Conservation (phyloP, 2,113 vertebrate species). For the Emydura subglobosa region DNA sequence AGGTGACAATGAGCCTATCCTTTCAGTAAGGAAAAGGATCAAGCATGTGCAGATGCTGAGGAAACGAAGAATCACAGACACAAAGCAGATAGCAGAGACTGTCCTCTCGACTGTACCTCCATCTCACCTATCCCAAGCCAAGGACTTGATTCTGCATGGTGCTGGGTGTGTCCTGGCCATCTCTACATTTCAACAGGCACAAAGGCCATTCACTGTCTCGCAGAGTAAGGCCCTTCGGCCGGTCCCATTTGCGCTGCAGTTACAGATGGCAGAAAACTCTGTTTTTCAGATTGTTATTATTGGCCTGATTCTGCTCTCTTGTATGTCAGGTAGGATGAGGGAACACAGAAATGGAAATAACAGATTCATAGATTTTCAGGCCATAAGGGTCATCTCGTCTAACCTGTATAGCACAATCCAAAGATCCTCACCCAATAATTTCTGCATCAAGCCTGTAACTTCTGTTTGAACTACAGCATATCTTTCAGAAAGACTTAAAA, state of each 20-base stretch:
- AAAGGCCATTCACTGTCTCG: background rate
- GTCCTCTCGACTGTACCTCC: background rate
- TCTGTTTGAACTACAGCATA: accelerated
- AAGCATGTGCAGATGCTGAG: accelerated
- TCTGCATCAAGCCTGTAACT: accelerated
- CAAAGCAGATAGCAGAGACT: background rate
- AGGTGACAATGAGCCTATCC: background rate
- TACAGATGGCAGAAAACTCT: background rate
- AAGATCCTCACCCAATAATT: accelerated
- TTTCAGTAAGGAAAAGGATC: background rate
- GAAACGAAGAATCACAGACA: background rate
- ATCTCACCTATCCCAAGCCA: background rate
- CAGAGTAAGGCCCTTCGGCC: background rate
- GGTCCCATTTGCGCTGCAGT: background rate
- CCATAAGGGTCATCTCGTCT: background rate
- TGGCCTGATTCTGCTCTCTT: background rate
- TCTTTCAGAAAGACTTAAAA: background rate
- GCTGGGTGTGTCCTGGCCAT: background rate
- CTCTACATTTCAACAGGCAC: background rate
- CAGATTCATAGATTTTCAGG: background rate
- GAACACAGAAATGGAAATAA: accelerated
- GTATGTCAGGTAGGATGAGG: background rate
- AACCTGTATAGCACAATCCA: accelerated
- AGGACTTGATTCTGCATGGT: background rate
- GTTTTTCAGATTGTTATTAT: background rate